phyloP scores from a whole-genome alignment of 2,888 invertebrate genomes.

The Heliconius erato region DNA sequence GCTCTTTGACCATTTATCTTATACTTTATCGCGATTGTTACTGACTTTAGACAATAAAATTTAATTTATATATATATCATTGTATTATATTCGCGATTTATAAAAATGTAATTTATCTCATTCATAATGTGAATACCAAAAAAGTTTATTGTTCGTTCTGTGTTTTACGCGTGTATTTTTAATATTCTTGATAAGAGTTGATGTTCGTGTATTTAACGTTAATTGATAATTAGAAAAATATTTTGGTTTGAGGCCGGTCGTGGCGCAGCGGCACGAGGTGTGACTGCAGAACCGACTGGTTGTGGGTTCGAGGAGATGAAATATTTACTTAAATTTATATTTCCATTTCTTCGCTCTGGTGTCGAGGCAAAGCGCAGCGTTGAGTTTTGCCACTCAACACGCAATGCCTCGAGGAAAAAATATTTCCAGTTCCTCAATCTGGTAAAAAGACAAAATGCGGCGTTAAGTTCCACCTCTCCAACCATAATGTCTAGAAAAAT shows the following conservation, averaged over 20 bases:
- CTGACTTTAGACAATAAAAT: constrained; percentile 64
- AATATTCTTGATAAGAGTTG: constrained; percentile 25
- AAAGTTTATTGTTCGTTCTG: constrained; percentile 36
- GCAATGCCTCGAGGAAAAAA: too few species aligned
- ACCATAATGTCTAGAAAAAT: too few species aligned
- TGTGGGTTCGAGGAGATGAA: too few species aligned
- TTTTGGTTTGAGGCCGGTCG: background rate
- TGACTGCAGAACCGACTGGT: too few species aligned
- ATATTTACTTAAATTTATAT: too few species aligned
- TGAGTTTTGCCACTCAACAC: too few species aligned
- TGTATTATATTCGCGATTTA: constrained; percentile 42
- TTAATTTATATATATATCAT: constrained; percentile 54
- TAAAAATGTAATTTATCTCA: constrained; percentile 42
- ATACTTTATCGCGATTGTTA: constrained; percentile 65
- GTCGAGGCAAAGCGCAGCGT: too few species aligned
- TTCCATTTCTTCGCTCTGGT: too few species aligned
- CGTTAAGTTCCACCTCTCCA: too few species aligned
- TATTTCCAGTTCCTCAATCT: too few species aligned
- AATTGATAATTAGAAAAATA: background rate
- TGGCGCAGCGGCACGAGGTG: too few species aligned
- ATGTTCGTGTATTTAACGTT: background rate
- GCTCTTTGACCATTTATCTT: constrained; percentile 65
- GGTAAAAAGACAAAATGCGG: too few species aligned
- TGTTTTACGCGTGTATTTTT: constrained; percentile 32
- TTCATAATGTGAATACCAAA: constrained; percentile 38